Evolutionary conservation across 2,113 vertebrate species (phyloP), one percentile per base, ranked within the genome.

Genomic region (Nibea coibor): DNA sequence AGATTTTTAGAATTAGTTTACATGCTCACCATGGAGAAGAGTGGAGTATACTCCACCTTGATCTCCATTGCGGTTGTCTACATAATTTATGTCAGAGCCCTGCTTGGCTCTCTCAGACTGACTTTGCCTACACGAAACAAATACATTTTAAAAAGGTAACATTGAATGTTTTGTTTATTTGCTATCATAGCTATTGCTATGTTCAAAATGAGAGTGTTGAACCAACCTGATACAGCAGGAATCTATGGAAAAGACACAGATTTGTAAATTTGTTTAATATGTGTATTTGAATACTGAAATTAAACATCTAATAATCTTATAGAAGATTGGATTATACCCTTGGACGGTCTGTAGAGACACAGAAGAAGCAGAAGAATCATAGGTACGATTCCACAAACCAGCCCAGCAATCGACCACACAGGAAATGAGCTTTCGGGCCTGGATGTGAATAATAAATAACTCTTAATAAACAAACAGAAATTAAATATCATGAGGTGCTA

Each of bases 281-380:
- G 45, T 64, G 19, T 26, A 20, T 65, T 10, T 42, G 26, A 51
- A 51, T 62, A 62, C 39, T 24, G 31, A 22, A 31, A 20, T 35
- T 11, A 14, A 12, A 47, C 17, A 67, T 6, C 6, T 39, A 4
- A 24, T 39, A 2, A 24, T 11, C 14, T 20, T 0, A 39, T 31
- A 4, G 28, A 31, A 31, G 28, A 31, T 4, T 4, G 28, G n/a
- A n/a, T 31, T 4, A 4, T 45, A 91, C 90, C 72, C 42, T 82
- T 89, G 5, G 70, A 39, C 39, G 24, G 42, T 63, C 71, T 87
- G 58, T 11, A 63, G 57, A 1, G 3, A 20, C 5, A 58, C 45
- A 86, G 12, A 28, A 88, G 28, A 31, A 31, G 28, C 28, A 31
- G 28, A 31, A 31, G 28, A 31, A 31, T 31, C 28, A 31, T 31